Percentiles rank a stretch among this genome's conserved stretches.
Conservation (phyloP, 64 coral and sea anemone genomes). For the Pocillopora verrucosa region DNA sequence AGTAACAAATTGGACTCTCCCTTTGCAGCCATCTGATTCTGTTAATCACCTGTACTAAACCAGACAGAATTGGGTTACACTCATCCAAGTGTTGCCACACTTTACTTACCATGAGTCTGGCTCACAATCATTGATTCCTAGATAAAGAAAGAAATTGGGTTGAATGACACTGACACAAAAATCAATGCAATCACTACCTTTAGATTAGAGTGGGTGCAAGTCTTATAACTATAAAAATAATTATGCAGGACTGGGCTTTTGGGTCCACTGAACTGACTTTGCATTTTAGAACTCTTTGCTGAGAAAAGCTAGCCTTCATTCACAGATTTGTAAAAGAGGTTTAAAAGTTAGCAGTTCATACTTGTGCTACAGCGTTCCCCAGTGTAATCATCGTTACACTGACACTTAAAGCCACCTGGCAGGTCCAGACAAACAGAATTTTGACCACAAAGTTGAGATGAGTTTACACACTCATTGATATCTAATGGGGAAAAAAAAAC, state of each 20-base stretch:
- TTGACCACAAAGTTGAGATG: conserved; percentile 4
- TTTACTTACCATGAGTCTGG: conserved; percentile 46
- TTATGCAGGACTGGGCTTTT: too few relatives aligned
- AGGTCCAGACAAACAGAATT: conserved; percentile 43
- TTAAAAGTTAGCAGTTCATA: neutral
- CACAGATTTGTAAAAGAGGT: neutral
- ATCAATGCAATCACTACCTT: neutral
- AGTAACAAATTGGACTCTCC: too few relatives aligned
- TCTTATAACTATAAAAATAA: too few relatives aligned
- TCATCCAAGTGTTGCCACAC: neutral
- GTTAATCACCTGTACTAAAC: too few relatives aligned
- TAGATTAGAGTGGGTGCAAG: too few relatives aligned
- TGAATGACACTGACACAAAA: neutral
- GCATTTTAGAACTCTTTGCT: too few relatives aligned
- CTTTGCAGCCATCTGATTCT: too few relatives aligned
- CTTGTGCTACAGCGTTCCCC: conserved; percentile 51
- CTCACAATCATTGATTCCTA: conserved; percentile 52
- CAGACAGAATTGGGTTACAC: too few relatives aligned
- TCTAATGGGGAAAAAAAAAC: conserved; percentile 13
- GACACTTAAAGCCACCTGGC: conserved; percentile 44
- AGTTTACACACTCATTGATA: conserved; percentile 60
- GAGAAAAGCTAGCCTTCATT: neutral
- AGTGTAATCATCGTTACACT: conserved; percentile 38
- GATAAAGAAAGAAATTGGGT: neutral
- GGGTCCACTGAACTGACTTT: too few relatives aligned